Base-by-base conservation (phyloP, 2,113 vertebrate genomes). In the Apodemus speciosus region DNA sequence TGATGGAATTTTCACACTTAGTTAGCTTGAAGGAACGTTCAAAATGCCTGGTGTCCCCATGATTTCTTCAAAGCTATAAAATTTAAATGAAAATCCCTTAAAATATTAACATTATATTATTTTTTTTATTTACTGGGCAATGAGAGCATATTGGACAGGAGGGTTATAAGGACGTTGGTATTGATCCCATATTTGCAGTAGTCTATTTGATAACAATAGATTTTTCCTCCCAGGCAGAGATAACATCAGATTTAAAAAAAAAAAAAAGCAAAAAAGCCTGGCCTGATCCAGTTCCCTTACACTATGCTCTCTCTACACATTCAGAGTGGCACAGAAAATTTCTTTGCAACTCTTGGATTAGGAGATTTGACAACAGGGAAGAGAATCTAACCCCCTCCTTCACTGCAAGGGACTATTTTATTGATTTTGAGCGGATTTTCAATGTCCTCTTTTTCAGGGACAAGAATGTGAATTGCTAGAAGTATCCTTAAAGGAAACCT, bases 401-500 rank as follows among this genome's bases (percentile, higher is more conserved):
- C 3, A 69, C 77, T 69, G 62, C 85, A 51, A 64, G 2, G 40
- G 76, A 90, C 86, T 85, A 94, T 88, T 89, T 95, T 80, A 94
- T 94, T 75, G 68, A 92, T 87, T 89, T 81, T 56, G 46, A 87
- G 88, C 68, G 93, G 93, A 95, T 88, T 94, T 93, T 84, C 91
- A 62, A 94, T 62, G 46, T 75, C 95, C 46, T 79, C 40, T 72
- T 91, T 96, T 96, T 58, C 88, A 94, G 53, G 27, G 75, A 72
- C 85, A 97, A 51, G 90, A 97, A 96, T 51, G 3, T 80, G 90
- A 88, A 92, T 0, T 25, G 72, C 87, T 0, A 94, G 85, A 87
- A 96, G 90, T 94, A 96, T 89, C 95, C 94, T 95, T 94, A 96
- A 97, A 85, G 76, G 79, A 96, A 94, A 88, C 71, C 90, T 93